Evolutionary conservation across 2,113 vertebrate species (phyloP).

Genomic region (Syngnathus scovelli): DNA sequence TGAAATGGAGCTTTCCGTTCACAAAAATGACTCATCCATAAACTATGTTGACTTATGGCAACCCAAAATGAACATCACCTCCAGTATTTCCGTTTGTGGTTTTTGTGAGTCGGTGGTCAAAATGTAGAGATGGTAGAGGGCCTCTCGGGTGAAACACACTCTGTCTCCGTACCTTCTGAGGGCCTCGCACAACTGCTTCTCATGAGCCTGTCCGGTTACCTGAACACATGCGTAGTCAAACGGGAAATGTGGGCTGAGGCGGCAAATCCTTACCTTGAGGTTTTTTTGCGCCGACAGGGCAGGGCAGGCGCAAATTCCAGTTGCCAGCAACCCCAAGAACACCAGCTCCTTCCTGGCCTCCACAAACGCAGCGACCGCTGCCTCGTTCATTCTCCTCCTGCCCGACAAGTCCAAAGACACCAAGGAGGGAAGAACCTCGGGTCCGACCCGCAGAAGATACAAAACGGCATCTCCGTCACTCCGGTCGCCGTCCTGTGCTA

Average conservation of each 20-base stretch:
- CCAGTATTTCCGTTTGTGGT: constrained; percentile 83
- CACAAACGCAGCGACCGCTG: constrained; percentile 78
- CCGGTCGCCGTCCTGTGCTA: constrained; percentile 39
- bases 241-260: constrained; percentile 19
- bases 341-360: constrained; percentile 77
- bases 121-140: constrained; percentile 87
- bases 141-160: constrained; percentile 86
- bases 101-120: constrained; percentile 82
- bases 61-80: constrained; percentile 60
- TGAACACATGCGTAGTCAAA: constrained; percentile 49
- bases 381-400: constrained; percentile 80
- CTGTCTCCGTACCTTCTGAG: constrained; percentile 86
- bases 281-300: constrained; percentile 78
- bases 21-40: neutral
- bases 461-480: constrained; percentile 69
- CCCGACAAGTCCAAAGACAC: constrained; percentile 90
- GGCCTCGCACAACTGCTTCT: constrained; percentile 88
- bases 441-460: constrained; percentile 79
- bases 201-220: constrained; percentile 91
- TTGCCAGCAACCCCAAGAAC: constrained; percentile 88
- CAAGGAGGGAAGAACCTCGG: constrained; percentile 80
- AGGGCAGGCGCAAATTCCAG: constrained; percentile 83
- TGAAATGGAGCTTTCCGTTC: neutral
- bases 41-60: neutral
- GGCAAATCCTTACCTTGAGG: constrained; percentile 76